These are phyloP conservation scores for Talpa occidentalis DNA, from an alignment of 2,113 vertebrate genomes.

Conservation along the genomic window DNA sequence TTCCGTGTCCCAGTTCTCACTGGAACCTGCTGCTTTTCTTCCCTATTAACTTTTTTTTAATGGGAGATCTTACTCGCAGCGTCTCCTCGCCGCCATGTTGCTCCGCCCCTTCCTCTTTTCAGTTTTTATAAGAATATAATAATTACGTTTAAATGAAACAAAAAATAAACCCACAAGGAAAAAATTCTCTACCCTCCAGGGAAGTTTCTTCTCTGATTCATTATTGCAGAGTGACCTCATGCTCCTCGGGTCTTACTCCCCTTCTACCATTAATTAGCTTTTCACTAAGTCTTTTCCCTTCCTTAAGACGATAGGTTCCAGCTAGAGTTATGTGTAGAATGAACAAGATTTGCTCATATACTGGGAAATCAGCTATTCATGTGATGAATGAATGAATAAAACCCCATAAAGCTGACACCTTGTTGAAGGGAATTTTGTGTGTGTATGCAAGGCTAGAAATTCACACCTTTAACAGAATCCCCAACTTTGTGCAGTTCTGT, in stretches of 20 bases:
- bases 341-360: neutral
- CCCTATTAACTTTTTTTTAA: too few relatives aligned
- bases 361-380: neutral
- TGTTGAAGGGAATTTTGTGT: neutral
- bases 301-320: neutral
- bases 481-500: neutral
- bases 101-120: too few relatives aligned
- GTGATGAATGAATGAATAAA: neutral
- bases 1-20: too few relatives aligned
- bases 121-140: neutral
- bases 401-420: neutral
- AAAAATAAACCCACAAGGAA: neutral
- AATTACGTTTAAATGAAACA: constrained; percentile 3
- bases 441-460: neutral
- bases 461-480: neutral
- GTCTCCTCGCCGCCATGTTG: too few relatives aligned
- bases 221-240: too few relatives aligned
- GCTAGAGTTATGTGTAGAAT: neutral
- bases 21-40: too few relatives aligned
- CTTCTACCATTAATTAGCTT: neutral
- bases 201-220: neutral
- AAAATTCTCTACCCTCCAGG: neutral
- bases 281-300: neutral
- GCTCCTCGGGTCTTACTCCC: neutral
- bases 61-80: too few relatives aligned